A percentile compares a stretch with the other conserved stretches of the same genome.
Evolutionary conservation across 2,888 invertebrate species (phyloP).

Genomic region (Cheilosia impressa): DNA sequence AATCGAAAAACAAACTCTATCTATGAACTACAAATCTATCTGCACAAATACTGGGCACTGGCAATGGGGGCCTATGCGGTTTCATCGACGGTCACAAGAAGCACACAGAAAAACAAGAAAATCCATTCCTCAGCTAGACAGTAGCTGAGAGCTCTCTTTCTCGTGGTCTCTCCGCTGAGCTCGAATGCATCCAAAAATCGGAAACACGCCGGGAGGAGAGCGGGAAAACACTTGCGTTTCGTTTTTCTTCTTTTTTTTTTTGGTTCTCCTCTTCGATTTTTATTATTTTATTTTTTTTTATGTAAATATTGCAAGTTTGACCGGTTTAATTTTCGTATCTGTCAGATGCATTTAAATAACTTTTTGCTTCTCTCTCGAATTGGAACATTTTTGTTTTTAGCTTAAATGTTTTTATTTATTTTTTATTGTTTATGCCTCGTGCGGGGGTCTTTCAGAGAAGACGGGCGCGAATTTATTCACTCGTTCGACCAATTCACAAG

Average conservation of each 20-base stretch:
- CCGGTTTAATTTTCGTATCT: slow-evolving; percentile 62
- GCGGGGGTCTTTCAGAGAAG: slow-evolving; percentile 16
- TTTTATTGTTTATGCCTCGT: slow-evolving; percentile 35
- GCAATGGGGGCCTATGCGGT: slow-evolving; percentile 40
- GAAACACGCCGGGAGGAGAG: slow-evolving; percentile 40
- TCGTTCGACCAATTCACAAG: slow-evolving; percentile 70
- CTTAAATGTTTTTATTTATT: slow-evolving; percentile 31
- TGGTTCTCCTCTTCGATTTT: slow-evolving; percentile 37
- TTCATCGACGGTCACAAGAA: slow-evolving; percentile 57
- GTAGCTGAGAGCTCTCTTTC: slow-evolving; percentile 39
- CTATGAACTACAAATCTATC: slow-evolving; percentile 58
- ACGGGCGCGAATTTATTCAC: slow-evolving; percentile 66
- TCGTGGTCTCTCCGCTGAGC: slow-evolving; percentile 18
- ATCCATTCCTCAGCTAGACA: slow-evolving; percentile 44
- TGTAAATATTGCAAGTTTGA: slow-evolving; percentile 71
- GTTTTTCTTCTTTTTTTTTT: slow-evolving; percentile 2
- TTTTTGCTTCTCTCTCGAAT: slow-evolving; percentile 19
- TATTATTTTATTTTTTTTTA: slow-evolving; percentile 50
- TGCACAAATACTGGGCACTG: slow-evolving; percentile 28
- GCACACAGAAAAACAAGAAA: slow-evolving; percentile 34
- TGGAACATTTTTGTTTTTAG: slow-evolving; percentile 17
- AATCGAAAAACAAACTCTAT: slow-evolving; percentile 18
- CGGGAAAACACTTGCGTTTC: slow-evolving; percentile 42
- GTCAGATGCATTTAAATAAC: slow-evolving; percentile 47
- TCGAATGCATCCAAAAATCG: slow-evolving; percentile 57